Percentiles rank a stretch among this genome's conserved stretches.
These are phyloP conservation scores for Eutolmus rufibarbis DNA, from an alignment of 2,888 invertebrate genomes.

Conservation along the genomic window DNA sequence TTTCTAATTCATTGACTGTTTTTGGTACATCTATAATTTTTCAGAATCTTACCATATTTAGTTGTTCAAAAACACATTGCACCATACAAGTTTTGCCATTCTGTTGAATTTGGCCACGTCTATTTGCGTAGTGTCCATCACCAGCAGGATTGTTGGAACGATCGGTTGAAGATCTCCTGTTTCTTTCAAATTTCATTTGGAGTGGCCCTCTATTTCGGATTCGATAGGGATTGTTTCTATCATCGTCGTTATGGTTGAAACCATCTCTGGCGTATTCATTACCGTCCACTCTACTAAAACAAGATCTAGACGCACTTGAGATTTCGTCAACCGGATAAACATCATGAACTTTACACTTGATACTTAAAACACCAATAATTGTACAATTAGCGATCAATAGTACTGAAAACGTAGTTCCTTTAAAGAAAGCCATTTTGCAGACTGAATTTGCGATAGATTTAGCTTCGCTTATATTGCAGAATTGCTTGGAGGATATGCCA, in stretches of 20 bases:
- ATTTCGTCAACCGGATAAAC: constrained; percentile 68
- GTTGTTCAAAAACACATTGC: constrained; percentile 74
- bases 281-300: constrained; percentile 63
- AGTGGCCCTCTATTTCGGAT: constrained; percentile 50
- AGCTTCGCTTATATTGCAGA: not conserved
- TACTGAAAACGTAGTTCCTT: not conserved
- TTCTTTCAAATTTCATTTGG: constrained; percentile 51
- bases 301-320: constrained; percentile 67
- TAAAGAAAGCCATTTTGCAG: not conserved
- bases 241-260: constrained; percentile 51
- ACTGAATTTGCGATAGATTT: not conserved
- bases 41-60: constrained; percentile 68
- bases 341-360: constrained; percentile 67
- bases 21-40: not conserved
- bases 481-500: not conserved
- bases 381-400: not conserved
- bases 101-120: not conserved
- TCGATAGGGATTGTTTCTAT: constrained; percentile 48
- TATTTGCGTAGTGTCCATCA: not conserved
- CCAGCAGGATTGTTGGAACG: not conserved
- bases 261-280: constrained; percentile 41
- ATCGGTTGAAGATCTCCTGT: constrained; percentile 50
- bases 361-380: not conserved
- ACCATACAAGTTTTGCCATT: constrained; percentile 66
- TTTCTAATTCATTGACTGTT: too few species aligned